Conservation (phyloP, 2,888 invertebrate genomes). For the Gryllus longicercus region DNA sequence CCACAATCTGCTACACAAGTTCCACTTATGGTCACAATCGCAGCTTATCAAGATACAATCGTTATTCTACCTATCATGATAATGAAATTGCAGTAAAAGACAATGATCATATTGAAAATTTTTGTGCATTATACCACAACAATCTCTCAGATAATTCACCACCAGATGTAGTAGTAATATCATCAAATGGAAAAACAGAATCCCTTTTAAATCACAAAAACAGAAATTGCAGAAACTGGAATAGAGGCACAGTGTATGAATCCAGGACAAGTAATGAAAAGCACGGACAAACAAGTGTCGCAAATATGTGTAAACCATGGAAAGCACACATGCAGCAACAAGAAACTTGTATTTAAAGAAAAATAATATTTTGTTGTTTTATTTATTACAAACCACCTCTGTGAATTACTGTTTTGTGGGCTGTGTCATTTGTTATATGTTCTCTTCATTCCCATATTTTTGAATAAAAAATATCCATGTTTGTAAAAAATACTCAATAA, state of each 20-base stretch:
- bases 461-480: too few species aligned
- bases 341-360: not conserved
- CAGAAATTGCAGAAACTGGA: not conserved
- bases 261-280: not conserved
- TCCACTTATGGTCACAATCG: slow-evolving; percentile 2
- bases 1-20: slow-evolving; percentile 27
- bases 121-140: not conserved
- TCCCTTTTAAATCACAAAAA: not conserved
- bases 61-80: not conserved
- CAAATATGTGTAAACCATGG: not conserved
- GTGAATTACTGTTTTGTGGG: too few species aligned
- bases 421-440: too few species aligned
- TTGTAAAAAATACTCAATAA: too few species aligned
- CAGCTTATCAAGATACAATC: not conserved
- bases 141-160: not conserved
- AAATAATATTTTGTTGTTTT: too few species aligned
- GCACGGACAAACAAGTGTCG: not conserved
- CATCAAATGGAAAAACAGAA: not conserved
- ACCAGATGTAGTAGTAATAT: slow-evolving; percentile 1
- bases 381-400: too few species aligned
- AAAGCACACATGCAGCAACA: not conserved
- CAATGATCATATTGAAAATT: not conserved
- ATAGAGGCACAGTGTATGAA: not conserved
- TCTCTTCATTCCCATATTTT: too few species aligned
- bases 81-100: not conserved